Percentiles rank a stretch among this genome's conserved stretches.
Conservation (phyloP, 2,797 vertebrate species). For the Avahi laniger region DNA sequence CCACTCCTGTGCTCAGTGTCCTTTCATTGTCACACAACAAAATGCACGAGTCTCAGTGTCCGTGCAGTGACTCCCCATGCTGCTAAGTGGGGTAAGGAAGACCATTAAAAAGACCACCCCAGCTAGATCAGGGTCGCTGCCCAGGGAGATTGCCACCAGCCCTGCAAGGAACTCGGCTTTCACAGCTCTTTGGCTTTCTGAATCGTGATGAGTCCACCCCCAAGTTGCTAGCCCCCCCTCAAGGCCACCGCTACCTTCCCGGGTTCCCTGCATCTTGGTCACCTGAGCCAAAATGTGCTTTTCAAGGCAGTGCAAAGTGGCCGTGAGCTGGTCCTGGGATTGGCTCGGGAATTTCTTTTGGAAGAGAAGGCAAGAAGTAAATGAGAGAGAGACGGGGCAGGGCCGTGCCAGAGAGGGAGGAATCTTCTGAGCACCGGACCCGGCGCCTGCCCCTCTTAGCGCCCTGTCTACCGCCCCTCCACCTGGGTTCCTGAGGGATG, state of each 20-base stretch:
- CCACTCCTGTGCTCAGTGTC: rapidly evolving
- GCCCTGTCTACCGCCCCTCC: rapidly evolving
- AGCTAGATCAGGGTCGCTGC: no score
- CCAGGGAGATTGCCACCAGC: rapidly evolving
- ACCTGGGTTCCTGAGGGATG: rapidly evolving
- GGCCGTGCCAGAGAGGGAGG: not conserved
- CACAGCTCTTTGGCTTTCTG: not conserved
- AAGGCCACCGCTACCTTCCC: no score
- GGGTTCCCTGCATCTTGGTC: not conserved
- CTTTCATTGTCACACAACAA: rapidly evolving
- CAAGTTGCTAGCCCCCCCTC: not conserved
- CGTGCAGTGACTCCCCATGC: rapidly evolving
- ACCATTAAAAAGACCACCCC: not conserved
- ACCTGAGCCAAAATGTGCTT: not conserved
- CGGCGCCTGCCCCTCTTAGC: rapidly evolving
- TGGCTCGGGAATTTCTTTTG: not conserved
- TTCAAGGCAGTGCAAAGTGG: not conserved
- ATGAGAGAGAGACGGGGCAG: not conserved
- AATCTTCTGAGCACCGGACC: rapidly evolving
- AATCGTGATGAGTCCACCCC: not conserved
- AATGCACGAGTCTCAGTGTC: no score
- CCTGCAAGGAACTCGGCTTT: rapidly evolving
- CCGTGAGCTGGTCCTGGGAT: not conserved
- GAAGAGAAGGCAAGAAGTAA: not conserved
- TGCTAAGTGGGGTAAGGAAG: not conserved